phyloP scores from a whole-genome alignment of 2,113 vertebrate genomes.

The Galbula dea region DNA sequence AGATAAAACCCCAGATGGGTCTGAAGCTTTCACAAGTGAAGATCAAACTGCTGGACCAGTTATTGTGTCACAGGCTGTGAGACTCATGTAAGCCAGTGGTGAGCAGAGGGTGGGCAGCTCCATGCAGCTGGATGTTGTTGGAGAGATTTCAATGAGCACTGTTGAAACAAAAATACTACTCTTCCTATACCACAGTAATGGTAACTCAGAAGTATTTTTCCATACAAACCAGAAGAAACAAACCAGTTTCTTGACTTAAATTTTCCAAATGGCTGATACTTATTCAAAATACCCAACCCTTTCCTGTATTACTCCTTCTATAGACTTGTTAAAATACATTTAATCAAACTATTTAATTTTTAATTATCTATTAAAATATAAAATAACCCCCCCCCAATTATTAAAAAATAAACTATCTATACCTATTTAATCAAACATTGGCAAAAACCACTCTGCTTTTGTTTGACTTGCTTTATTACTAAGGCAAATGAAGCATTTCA shows the following conservation, averaged over 20 bases:
- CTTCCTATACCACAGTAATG: neutral
- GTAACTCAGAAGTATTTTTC: neutral
- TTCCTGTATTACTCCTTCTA: neutral
- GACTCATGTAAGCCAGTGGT: neutral
- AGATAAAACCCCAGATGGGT: neutral
- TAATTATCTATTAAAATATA: too few relatives aligned
- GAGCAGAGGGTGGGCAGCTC: neutral
- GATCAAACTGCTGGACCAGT: neutral
- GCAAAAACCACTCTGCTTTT: neutral
- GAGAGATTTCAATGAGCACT: neutral
- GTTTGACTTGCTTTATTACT: neutral
- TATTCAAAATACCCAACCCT: neutral
- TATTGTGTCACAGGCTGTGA: neutral
- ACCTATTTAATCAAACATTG: neutral
- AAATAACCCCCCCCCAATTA: too few relatives aligned
- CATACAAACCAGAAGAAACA: neutral
- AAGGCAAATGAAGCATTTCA: neutral
- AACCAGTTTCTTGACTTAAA: neutral
- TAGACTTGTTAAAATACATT: neutral
- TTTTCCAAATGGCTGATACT: neutral
- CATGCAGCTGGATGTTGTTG: neutral
- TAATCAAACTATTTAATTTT: too few relatives aligned
- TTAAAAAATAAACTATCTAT: too few relatives aligned
- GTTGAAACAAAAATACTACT: neutral
- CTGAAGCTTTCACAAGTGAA: neutral